phyloP scores from a whole-genome alignment of 2,113 vertebrate genomes.

The Balaeniceps rex region DNA sequence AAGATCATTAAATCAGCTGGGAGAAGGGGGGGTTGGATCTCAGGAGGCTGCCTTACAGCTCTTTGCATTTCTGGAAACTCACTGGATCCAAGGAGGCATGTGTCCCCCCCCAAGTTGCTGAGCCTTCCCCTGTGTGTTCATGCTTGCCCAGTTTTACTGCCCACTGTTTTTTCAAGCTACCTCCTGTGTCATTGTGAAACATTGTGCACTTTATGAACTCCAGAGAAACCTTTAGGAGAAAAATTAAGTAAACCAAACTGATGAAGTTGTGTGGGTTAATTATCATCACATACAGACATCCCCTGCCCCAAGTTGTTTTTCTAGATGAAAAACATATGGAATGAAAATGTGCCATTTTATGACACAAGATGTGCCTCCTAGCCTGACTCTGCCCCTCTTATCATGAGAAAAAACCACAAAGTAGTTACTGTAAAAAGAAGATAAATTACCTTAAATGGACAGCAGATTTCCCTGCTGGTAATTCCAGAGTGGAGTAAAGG shows the following conservation, averaged over 20 bases:
- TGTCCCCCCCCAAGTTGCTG: rapidly evolving
- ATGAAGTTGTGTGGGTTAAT: neutral
- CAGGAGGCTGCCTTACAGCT: neutral
- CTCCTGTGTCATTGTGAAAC: neutral
- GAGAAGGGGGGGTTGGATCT: neutral
- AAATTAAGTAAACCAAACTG: neutral
- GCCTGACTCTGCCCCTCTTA: neutral
- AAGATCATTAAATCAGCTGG: neutral
- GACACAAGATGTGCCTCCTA: neutral
- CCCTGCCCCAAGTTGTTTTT: neutral
- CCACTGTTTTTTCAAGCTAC: neutral
- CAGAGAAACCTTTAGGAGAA: neutral
- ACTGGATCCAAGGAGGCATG: neutral
- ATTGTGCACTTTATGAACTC: neutral
- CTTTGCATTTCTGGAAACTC: neutral
- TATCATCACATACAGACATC: neutral
- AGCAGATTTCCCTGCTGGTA: neutral
- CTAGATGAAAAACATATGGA: neutral
- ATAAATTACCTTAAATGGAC: neutral
- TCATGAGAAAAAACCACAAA: neutral
- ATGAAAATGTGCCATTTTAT: neutral
- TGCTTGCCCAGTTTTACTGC: neutral
- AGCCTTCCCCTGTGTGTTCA: neutral
- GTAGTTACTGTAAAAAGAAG: neutral
- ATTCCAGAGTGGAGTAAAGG: neutral